Percentiles rank a stretch among this genome's conserved stretches.
Conservation (phyloP, 2,797 vertebrate genomes). For the Spizella passerina region DNA sequence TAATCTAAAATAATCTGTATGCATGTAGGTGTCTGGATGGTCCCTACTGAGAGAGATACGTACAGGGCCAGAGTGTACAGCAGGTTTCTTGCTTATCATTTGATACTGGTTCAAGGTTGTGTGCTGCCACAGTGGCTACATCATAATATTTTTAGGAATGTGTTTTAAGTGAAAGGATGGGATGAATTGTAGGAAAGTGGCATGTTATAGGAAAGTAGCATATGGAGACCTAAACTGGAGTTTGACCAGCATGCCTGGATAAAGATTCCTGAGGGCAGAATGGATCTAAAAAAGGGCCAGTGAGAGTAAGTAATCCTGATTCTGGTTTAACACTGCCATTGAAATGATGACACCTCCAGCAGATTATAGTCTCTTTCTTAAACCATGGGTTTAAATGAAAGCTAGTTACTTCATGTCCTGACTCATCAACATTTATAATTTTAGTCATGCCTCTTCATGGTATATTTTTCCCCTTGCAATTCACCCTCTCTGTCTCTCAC, state of each 20-base stretch:
- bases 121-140: neutral
- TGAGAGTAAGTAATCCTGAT: neutral
- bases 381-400: neutral
- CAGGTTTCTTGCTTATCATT: neutral
- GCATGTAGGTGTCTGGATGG: neutral
- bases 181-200: neutral
- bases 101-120: neutral
- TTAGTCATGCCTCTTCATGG: neutral
- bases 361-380: neutral
- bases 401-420: neutral
- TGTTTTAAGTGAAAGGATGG: neutral
- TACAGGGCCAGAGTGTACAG: neutral
- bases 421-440: neutral
- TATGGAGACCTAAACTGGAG: neutral
- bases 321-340: neutral
- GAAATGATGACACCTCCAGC: neutral
- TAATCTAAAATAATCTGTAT: neutral
- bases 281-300: neutral
- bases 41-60: accelerated
- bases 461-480: neutral
- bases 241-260: neutral
- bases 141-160: neutral
- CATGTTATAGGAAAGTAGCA: neutral
- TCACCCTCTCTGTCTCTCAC: neutral
- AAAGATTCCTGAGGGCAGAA: neutral